Conservation (phyloP, 1,140 invertebrate species). For the Caerostris extrusa region DNA sequence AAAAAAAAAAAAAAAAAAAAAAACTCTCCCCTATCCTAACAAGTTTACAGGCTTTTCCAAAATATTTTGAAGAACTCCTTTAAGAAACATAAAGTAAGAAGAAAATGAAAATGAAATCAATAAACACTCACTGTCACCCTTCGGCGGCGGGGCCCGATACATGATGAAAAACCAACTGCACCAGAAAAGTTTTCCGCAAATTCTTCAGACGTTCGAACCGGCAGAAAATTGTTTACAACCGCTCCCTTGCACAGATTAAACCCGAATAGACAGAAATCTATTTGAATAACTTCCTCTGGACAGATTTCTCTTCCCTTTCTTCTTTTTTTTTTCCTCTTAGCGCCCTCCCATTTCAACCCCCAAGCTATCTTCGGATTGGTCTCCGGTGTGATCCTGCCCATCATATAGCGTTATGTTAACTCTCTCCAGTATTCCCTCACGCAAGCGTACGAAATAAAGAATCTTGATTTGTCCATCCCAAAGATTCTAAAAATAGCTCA, state of each 20-base stretch:
- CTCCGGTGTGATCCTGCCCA: neutral
- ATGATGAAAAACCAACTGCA: neutral
- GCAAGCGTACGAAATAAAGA: conserved; percentile 8
- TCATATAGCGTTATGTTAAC: neutral
- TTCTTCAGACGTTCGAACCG: neutral
- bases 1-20: too few relatives aligned
- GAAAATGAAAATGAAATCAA: neutral
- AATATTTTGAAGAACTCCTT: neutral
- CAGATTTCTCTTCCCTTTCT: neutral
- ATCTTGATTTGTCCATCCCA: neutral
- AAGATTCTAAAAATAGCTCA: neutral
- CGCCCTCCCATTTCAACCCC: neutral
- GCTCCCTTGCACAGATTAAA: neutral
- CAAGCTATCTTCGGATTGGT: neutral
- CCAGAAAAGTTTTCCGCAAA: neutral
- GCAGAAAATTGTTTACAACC: neutral
- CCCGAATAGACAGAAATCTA: conserved; percentile 17
- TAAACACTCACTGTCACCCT: neutral
- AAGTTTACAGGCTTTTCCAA: too few relatives aligned
- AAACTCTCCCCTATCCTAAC: too few relatives aligned
- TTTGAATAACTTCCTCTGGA: neutral
- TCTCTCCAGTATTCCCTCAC: neutral
- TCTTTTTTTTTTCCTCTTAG: neutral
- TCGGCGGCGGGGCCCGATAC: neutral
- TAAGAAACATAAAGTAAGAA: neutral